These are phyloP conservation scores for Teinopalpus imperialis DNA, from an alignment of 2,888 invertebrate species.

Conservation along the genomic window DNA sequence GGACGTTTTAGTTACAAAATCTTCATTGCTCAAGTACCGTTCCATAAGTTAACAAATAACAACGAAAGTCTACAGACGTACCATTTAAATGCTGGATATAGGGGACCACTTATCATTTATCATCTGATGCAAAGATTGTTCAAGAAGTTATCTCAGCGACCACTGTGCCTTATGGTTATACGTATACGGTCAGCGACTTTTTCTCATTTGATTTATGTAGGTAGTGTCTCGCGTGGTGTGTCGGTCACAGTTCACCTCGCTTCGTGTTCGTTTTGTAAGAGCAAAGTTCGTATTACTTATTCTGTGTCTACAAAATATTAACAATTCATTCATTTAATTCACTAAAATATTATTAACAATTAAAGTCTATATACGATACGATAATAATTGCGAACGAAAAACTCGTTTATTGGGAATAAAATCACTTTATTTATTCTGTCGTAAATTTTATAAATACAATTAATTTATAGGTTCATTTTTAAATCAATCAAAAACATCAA, in stretches of 20 bases:
- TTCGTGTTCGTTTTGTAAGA: not conserved
- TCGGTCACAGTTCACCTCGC: not conserved
- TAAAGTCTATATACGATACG: too few relatives aligned
- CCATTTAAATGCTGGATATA: conserved; percentile 8
- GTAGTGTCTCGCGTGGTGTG: too few relatives aligned
- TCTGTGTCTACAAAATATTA: too few relatives aligned
- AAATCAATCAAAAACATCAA: too few relatives aligned
- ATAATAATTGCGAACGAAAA: too few relatives aligned
- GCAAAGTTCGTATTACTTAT: too few relatives aligned
- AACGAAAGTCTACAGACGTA: not conserved
- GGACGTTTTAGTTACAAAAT: not conserved
- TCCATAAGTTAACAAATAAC: conserved; percentile 2
- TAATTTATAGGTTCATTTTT: too few relatives aligned
- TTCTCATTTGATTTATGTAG: conserved; percentile 12
- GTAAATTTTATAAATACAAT: too few relatives aligned
- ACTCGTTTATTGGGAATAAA: too few relatives aligned
- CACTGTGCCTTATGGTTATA: not conserved
- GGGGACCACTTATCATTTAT: conserved; percentile 29
- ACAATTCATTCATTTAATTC: too few relatives aligned
- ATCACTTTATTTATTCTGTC: too few relatives aligned
- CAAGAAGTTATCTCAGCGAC: conserved; percentile 42
- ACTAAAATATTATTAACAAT: too few relatives aligned
- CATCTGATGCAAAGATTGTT: conserved; percentile 39
- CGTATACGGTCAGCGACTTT: conserved; percentile 2
- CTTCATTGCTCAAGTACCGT: not conserved